Percentiles rank a stretch among this genome's conserved stretches.
Evolutionary conservation across 2,113 vertebrate species (phyloP).

Genomic region (Pygoscelis adeliae): DNA sequence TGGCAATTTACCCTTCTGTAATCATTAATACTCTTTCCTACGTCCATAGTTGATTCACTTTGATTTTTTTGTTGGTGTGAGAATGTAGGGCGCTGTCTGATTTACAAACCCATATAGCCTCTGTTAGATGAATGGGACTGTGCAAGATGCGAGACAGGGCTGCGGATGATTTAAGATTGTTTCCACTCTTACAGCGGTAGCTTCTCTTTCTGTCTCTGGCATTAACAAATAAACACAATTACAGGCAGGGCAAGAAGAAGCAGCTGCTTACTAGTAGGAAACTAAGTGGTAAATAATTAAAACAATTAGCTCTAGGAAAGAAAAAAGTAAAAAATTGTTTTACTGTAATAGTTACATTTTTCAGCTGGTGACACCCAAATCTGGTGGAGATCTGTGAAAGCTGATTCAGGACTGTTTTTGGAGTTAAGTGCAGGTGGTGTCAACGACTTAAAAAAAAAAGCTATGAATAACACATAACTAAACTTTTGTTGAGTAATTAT

Average conservation of each 20-base stretch:
- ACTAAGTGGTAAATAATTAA: not conserved
- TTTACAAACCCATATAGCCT: not conserved
- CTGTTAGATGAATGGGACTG: not conserved
- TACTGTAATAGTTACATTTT: not conserved
- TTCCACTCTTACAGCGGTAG: not conserved
- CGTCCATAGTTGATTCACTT: not conserved
- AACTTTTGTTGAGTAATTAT: constrained; percentile 31
- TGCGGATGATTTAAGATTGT: not conserved
- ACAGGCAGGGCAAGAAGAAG: not conserved
- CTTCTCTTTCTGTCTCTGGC: not conserved
- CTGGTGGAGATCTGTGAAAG: not conserved
- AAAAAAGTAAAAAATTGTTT: not conserved
- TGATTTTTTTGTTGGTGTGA: not conserved
- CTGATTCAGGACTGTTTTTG: not conserved
- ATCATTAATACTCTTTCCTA: not conserved
- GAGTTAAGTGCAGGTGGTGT: not conserved
- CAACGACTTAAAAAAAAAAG: rapidly evolving
- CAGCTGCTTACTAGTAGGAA: not conserved
- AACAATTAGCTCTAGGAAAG: not conserved
- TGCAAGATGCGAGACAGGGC: not conserved
- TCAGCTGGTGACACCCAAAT: not conserved
- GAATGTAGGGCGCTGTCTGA: not conserved
- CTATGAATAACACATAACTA: not conserved
- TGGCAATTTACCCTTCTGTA: not conserved
- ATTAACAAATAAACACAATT: not conserved